Evolutionary conservation across 30 jellyfish, hydroid and myxozoan genomes (phyloP).

Genomic region (Aurelia coerulea): DNA sequence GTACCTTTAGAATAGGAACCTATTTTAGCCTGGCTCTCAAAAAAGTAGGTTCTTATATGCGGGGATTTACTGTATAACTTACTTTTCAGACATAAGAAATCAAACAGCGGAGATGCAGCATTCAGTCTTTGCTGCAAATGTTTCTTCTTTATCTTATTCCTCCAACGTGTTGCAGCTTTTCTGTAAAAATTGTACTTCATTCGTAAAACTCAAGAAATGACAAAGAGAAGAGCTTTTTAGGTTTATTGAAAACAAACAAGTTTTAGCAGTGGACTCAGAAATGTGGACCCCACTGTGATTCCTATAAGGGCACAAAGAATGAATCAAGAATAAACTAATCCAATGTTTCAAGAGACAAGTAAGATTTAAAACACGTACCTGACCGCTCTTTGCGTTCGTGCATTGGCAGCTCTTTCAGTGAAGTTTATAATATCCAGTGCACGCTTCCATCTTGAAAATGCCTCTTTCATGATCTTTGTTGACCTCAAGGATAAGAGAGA

Average conservation of each 20-base stretch:
- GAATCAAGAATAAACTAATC: no score
- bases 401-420: conserved; percentile 18
- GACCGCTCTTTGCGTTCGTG: conserved; percentile 14
- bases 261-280: no score
- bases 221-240: no score
- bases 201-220: no score
- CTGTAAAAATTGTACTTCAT: not conserved
- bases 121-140: conserved; percentile 25
- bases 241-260: no score
- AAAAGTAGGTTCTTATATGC: no score
- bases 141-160: conserved; percentile 6
- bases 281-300: no score
- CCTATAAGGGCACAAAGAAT: no score
- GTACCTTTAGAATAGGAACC: no score
- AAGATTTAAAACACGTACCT: not conserved
- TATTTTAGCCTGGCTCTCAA: no score
- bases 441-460: conserved; percentile 43
- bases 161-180: conserved; percentile 51
- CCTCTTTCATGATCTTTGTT: conserved; percentile 3
- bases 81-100: conserved; percentile 38
- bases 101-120: conserved; percentile 48
- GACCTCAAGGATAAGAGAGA: not conserved
- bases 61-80: not conserved
- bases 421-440: conserved; percentile 15
- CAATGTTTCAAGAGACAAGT: no score